Evolutionary conservation across 2,113 vertebrate genomes (phyloP).

Genomic region (Caranx melampygus): DNA sequence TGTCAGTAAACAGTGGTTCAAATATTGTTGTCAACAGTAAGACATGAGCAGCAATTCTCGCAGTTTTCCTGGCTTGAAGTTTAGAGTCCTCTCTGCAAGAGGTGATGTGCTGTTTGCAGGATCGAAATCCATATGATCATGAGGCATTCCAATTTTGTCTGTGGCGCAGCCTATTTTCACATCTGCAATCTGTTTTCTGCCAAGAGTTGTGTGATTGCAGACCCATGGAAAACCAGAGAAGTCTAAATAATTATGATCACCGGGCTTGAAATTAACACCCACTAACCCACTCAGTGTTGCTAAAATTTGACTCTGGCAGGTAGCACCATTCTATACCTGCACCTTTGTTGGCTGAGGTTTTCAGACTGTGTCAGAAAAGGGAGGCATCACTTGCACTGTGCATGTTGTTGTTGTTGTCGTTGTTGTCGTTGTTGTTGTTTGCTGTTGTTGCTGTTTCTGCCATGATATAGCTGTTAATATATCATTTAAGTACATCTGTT

Average conservation of each 20-base stretch:
- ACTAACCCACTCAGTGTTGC: constrained; percentile 23
- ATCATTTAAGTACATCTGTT: background rate
- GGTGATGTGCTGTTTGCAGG: background rate
- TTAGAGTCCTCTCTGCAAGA: background rate
- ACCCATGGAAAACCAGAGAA: constrained; percentile 46
- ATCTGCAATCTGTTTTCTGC: constrained; percentile 45
- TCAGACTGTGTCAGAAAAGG: background rate
- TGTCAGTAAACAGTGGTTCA: background rate
- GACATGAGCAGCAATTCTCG: too few species aligned
- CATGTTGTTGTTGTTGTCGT: background rate
- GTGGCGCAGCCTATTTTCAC: constrained; percentile 21
- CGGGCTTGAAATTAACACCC: constrained; percentile 71
- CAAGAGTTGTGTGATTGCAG: constrained; percentile 41
- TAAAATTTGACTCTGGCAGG: constrained; percentile 42
- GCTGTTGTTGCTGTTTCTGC: background rate
- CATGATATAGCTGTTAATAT: background rate
- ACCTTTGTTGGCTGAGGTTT: constrained; percentile 12
- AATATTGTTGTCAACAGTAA: background rate
- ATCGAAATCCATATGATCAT: constrained; percentile 16
- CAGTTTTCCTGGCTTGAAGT: background rate
- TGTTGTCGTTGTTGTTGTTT: background rate
- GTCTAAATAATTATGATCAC: constrained; percentile 66
- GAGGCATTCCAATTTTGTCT: constrained; percentile 41
- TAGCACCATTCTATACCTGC: constrained; percentile 40
- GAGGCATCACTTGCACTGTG: background rate